Conservation (phyloP, 1,140 invertebrate genomes). For the Sweltsa coloradensis region DNA sequence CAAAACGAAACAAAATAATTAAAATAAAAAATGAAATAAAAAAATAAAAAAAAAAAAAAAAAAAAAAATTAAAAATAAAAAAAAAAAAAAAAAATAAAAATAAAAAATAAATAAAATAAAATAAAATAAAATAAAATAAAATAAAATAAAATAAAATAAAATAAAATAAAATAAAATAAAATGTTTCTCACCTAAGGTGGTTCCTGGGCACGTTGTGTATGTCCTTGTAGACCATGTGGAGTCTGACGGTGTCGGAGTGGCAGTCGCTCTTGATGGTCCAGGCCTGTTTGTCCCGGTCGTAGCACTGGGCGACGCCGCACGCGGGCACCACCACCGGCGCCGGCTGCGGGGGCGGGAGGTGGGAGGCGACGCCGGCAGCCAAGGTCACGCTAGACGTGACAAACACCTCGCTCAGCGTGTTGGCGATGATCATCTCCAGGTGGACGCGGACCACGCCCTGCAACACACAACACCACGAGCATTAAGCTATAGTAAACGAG, state of each 20-base stretch:
- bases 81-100: neutral
- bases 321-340: slow-evolving; percentile 17
- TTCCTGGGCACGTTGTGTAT: slow-evolving; percentile 75
- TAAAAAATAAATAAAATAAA: no score
- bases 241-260: slow-evolving; percentile 61
- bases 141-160: neutral
- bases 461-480: slow-evolving; percentile 7
- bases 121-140: no score
- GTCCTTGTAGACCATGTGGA: slow-evolving; percentile 74
- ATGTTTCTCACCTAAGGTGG: slow-evolving; percentile 45
- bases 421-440: slow-evolving; percentile 63
- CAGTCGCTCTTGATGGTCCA: slow-evolving; percentile 72
- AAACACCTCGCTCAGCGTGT: slow-evolving; percentile 57
- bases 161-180: neutral
- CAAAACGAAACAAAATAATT: no score
- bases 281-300: slow-evolving; percentile 73
- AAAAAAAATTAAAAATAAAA: neutral
- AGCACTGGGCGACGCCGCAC: slow-evolving; percentile 51
- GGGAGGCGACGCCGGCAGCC: slow-evolving; percentile 12
- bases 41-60: no score
- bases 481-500: no score
- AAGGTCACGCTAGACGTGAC: slow-evolving; percentile 26
- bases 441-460: slow-evolving; percentile 46
- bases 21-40: no score
- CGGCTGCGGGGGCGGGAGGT: slow-evolving; percentile 15